phyloP scores from a whole-genome alignment of 2,797 vertebrate genomes.

The Ambastaia sidthimunki region DNA sequence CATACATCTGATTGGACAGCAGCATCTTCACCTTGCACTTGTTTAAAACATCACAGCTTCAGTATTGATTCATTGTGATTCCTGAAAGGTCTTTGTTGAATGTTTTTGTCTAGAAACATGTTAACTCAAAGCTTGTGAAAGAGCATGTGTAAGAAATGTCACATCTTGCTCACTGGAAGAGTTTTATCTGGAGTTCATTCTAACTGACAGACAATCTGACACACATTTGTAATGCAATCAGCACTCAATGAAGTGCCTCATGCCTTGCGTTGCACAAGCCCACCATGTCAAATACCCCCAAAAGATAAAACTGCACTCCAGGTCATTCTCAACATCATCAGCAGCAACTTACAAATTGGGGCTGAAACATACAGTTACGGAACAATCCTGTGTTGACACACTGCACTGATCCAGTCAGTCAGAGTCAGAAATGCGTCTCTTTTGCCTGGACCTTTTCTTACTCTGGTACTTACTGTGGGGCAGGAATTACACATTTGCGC shows the following conservation, averaged over 20 bases:
- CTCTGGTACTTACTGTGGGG: too few species aligned
- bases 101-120: slow-evolving; percentile 14
- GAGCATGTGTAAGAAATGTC: slow-evolving; percentile 23
- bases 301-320: slow-evolving; percentile 32
- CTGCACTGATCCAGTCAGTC: too few species aligned
- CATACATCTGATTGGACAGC: slow-evolving; percentile 40
- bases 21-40: slow-evolving; percentile 25
- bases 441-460: too few species aligned
- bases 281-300: slow-evolving; percentile 8
- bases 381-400: too few species aligned
- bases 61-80: too few species aligned
- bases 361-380: too few species aligned
- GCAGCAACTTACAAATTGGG: slow-evolving; percentile 32
- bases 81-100: slow-evolving; percentile 18
- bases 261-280: slow-evolving; percentile 39
- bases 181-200: slow-evolving; percentile 43
- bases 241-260: slow-evolving; percentile 48
- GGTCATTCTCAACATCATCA: slow-evolving; percentile 1
- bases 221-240: slow-evolving; percentile 46
- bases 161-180: neutral
- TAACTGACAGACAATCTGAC: slow-evolving; percentile 36
- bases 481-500: too few species aligned
- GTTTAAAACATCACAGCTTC: too few species aligned
- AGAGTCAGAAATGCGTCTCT: too few species aligned
- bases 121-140: slow-evolving; percentile 38